Conservation (phyloP, 2,113 vertebrate genomes). For the Aptenodytes patagonicus region DNA sequence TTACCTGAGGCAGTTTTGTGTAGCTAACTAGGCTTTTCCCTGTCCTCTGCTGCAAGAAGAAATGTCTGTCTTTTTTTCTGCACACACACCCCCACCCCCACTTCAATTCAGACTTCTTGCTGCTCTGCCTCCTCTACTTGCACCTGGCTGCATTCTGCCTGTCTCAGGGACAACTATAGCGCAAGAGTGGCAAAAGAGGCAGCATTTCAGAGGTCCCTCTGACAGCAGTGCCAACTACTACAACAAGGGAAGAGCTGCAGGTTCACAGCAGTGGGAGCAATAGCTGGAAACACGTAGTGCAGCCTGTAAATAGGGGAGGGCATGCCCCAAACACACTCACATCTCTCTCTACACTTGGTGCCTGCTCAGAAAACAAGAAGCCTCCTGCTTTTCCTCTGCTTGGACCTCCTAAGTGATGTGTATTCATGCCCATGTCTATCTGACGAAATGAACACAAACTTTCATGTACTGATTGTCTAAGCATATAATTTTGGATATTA, state of each 20-base stretch:
- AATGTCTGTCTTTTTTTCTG: neutral
- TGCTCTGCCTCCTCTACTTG: neutral
- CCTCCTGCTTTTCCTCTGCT: neutral
- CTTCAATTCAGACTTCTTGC: neutral
- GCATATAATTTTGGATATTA: conserved; percentile 38
- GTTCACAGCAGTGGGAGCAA: neutral
- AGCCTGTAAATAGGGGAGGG: neutral
- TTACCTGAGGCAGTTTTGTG: neutral
- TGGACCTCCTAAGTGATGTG: neutral
- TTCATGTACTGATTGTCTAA: neutral
- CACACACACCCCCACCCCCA: rapidly evolving
- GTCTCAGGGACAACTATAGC: neutral
- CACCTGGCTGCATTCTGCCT: neutral
- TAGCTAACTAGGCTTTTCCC: neutral
- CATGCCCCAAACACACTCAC: too few relatives aligned
- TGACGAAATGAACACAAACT: neutral
- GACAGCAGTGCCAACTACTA: neutral
- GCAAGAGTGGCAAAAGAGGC: neutral
- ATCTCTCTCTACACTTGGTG: neutral
- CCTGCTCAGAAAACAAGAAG: neutral
- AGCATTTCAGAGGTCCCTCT: neutral
- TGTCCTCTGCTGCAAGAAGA: neutral
- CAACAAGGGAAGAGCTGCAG: neutral
- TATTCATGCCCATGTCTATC: neutral
- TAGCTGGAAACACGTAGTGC: neutral